Evolutionary conservation across 2,113 vertebrate species (phyloP).

Genomic region (Cynoglossus semilaevis): DNA sequence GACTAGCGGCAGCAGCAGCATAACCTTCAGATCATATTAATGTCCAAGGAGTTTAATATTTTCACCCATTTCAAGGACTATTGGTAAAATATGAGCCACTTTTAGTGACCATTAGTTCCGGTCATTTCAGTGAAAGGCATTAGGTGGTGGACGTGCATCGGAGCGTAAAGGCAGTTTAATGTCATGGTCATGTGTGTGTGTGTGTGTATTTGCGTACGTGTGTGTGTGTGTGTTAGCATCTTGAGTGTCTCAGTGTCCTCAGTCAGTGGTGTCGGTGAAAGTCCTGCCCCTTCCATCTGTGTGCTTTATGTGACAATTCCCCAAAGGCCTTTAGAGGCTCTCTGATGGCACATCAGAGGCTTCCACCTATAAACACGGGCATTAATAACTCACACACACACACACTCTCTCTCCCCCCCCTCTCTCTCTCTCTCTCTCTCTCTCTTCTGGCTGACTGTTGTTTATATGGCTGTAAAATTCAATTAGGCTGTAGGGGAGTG

Average conservation of each 20-base stretch:
- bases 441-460: constrained; percentile 57
- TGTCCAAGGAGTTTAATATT: too few species aligned
- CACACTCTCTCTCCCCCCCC: constrained; percentile 10
- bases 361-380: constrained; percentile 68
- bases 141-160: neutral
- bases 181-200: constrained; percentile 10
- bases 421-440: constrained; percentile 14
- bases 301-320: constrained; percentile 51
- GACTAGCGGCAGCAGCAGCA: too few species aligned
- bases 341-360: constrained; percentile 61
- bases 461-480: constrained; percentile 78
- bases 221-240: constrained; percentile 12
- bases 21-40: too few species aligned
- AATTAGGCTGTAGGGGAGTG: constrained; percentile 71
- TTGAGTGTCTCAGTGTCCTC: constrained; percentile 22
- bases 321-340: constrained; percentile 44
- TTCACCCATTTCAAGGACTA: neutral
- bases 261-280: constrained; percentile 27
- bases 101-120: neutral
- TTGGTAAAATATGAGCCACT: neutral
- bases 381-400: constrained; percentile 59
- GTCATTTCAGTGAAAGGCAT: neutral
- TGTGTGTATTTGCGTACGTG: neutral
- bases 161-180: constrained; percentile 17
- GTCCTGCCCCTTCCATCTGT: constrained; percentile 56